These are phyloP conservation scores for Prunella himalayana DNA, from an alignment of 2,113 vertebrate species.

Conservation along the genomic window DNA sequence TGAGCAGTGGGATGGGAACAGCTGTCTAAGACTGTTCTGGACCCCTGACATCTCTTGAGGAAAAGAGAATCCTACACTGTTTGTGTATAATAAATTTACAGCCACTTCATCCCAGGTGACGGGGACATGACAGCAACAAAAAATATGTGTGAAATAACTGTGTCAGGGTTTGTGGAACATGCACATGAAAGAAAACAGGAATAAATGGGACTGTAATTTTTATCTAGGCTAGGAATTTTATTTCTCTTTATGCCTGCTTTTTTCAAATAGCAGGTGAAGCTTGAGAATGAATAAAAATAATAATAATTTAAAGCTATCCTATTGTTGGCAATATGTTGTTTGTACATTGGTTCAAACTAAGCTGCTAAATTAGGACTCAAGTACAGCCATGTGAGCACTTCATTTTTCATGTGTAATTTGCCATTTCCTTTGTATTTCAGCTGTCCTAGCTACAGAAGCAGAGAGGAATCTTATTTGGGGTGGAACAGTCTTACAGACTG, in stretches of 20 bases:
- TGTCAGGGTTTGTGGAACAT: neutral
- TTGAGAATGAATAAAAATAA: neutral
- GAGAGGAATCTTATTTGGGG: neutral
- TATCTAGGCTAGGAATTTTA: neutral
- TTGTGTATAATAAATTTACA: neutral
- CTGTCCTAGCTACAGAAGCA: neutral
- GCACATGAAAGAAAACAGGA: neutral
- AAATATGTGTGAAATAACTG: neutral
- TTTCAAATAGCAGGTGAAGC: neutral
- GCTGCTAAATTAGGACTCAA: neutral
- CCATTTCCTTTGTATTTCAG: conserved; percentile 48
- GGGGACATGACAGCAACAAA: neutral
- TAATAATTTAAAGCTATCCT: neutral
- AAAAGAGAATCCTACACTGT: neutral
- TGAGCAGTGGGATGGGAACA: neutral
- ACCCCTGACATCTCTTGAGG: neutral
- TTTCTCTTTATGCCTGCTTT: neutral
- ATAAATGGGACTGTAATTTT: neutral
- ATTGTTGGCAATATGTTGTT: neutral
- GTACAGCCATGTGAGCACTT: neutral
- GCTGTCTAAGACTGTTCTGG: neutral
- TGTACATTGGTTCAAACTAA: neutral
- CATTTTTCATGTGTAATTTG: neutral
- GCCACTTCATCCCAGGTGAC: neutral
- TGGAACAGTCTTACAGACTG: neutral